Base-by-base conservation (phyloP, 2,888 invertebrate species). In the Sussaba pulchella region DNA sequence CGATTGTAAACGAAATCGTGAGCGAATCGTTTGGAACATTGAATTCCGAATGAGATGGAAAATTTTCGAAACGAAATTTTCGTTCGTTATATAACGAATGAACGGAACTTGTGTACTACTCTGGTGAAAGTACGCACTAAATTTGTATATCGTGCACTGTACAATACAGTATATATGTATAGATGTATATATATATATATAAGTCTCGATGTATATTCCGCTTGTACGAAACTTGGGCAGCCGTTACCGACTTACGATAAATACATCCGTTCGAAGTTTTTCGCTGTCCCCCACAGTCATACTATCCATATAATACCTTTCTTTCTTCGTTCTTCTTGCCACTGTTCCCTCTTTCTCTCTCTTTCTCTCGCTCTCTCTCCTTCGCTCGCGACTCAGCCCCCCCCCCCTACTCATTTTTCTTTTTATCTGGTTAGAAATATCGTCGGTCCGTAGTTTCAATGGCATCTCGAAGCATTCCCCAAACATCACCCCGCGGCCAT, bases 241-340 rank as follows among this genome's bases (percentile, higher is more conserved):
- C 73, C 73, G 81, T 74, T 81, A 71, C 75, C 66, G 66, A 57
- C 64, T 73, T 70, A 73, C 77, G 73, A 77, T 77, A 81, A 81
- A 81, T 81, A 74, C 73, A 70, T 77, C 70, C 72, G 63, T 36
- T 50, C 61, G 72, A 80, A 76, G 61, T 80, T 80, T 76, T 47
- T 50, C 54, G 21, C 72, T 67, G 71, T 76, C 71, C 76, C 72
- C 61, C 63, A 54, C 39, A 10, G 52, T 70, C 50, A 21, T 61
- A 50, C 66, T 5, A 64, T 57, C 63, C 63, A 17, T 36, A 67
- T 19, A 50, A 31, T 64, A 39, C 14, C 52, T 10, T 31, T 24
- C 36, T n/a, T 26, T 43, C 41, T 36, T 19, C 41, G 8, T 21
- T 43, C 31, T 45, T 31, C 31, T 31, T 2, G 4, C 31, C 31